Conservation (phyloP, 2,797 vertebrate genomes). For the Pseudotriccus pelzelni region DNA sequence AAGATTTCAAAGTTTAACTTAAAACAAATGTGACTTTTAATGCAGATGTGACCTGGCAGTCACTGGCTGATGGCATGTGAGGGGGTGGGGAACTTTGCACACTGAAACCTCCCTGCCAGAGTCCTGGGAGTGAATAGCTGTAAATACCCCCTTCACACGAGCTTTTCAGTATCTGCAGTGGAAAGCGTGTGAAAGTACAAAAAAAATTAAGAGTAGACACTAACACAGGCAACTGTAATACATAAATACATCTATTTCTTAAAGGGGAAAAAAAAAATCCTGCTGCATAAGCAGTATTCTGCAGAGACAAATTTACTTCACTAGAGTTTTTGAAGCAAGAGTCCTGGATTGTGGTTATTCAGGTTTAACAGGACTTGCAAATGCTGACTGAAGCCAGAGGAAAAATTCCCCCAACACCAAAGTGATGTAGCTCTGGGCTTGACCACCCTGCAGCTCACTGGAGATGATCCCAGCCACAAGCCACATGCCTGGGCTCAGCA, state of each 20-base stretch:
- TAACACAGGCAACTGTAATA: not conserved
- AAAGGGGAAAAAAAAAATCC: not conserved
- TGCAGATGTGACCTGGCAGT: not conserved
- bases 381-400: not conserved
- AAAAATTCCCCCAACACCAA: not conserved
- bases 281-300: not conserved
- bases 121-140: not conserved
- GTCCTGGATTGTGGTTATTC: slow-evolving; percentile 44
- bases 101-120: not conserved
- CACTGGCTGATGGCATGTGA: not conserved
- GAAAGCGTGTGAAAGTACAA: not conserved
- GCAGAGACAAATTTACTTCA: not conserved
- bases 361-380: slow-evolving; percentile 35
- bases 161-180: not conserved
- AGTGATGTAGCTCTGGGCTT: not conserved
- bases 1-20: not conserved
- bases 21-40: not conserved
- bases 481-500: not conserved
- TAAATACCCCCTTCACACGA: not conserved
- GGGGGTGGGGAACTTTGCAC: not conserved
- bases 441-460: not conserved
- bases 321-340: not conserved
- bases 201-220: not conserved
- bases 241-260: not conserved
- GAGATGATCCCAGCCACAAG: not conserved